phyloP scores from a whole-genome alignment of 2,113 vertebrate species.

The Lepus timidus region DNA sequence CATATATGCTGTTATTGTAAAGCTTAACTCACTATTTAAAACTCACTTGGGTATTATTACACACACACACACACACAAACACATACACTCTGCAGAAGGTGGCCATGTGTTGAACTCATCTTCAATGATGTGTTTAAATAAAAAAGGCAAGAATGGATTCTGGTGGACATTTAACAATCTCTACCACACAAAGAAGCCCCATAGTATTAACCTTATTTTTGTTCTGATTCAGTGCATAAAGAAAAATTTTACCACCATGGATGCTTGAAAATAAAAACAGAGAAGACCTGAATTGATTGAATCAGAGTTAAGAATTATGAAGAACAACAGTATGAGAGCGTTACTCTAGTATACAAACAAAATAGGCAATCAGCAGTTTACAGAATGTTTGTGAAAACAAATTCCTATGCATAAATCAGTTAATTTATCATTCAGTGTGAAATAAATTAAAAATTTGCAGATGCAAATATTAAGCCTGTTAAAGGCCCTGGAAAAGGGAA shows the following conservation, averaged over 20 bases:
- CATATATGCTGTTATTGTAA: not conserved
- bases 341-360: not conserved
- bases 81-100: not conserved
- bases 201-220: not conserved
- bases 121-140: not conserved
- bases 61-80: not conserved
- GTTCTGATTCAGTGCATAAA: not conserved
- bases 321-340: not conserved
- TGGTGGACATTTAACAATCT: not conserved
- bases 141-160: not conserved
- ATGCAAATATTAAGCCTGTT: not conserved
- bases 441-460: not conserved
- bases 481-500: not conserved
- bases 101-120: not conserved
- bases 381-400: not conserved
- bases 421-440: slow-evolving; percentile 3
- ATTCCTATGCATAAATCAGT: not conserved
- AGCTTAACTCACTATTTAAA: slow-evolving; percentile 44
- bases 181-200: not conserved
- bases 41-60: not conserved
- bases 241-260: not conserved
- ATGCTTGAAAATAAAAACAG: slow-evolving; percentile 17
- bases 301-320: not conserved
- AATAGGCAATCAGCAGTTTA: not conserved
- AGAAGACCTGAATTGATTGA: not conserved